A percentile compares a stretch with the other conserved stretches of the same genome.
Evolutionary conservation across 2,113 vertebrate genomes (phyloP).

Genomic region (Steatornis caripensis): DNA sequence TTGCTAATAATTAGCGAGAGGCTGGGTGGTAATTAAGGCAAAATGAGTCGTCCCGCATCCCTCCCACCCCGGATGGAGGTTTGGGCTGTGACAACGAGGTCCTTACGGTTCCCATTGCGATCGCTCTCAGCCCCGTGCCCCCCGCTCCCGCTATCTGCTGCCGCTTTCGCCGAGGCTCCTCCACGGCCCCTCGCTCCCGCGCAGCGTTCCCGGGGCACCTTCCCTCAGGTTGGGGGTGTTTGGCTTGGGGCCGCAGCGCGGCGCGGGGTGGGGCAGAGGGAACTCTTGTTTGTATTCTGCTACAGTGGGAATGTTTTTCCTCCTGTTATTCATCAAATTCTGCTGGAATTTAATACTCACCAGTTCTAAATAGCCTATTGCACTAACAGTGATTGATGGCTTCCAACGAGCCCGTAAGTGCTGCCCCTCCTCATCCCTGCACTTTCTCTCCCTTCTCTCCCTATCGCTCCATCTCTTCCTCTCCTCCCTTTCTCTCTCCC

Average conservation of each 20-base stretch:
- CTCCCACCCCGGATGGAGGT: not conserved
- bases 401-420: slow-evolving; percentile 43
- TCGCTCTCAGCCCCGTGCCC: not conserved
- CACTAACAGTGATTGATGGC: slow-evolving; percentile 64
- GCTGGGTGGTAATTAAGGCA: slow-evolving; percentile 33
- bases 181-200: fast-evolving
- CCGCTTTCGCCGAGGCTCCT: no score
- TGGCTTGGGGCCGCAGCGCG: not conserved
- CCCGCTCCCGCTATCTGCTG: not conserved
- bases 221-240: not conserved
- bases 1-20: slow-evolving; percentile 22
- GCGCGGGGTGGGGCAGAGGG: not conserved
- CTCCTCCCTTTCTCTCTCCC: slow-evolving; percentile 6
- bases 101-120: not conserved
- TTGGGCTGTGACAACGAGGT: not conserved
- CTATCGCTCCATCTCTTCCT: slow-evolving; percentile 32
- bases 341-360: slow-evolving; percentile 60
- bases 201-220: not conserved
- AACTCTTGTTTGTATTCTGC: slow-evolving; percentile 25
- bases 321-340: slow-evolving; percentile 65
- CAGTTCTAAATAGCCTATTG: slow-evolving; percentile 49
- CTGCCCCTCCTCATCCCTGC: slow-evolving; percentile 54
- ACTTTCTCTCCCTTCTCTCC: slow-evolving; percentile 51
- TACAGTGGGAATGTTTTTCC: slow-evolving; percentile 53
- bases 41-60: not conserved